phyloP scores from a whole-genome alignment of 2,113 vertebrate species.

The Percopsis transmontana region DNA sequence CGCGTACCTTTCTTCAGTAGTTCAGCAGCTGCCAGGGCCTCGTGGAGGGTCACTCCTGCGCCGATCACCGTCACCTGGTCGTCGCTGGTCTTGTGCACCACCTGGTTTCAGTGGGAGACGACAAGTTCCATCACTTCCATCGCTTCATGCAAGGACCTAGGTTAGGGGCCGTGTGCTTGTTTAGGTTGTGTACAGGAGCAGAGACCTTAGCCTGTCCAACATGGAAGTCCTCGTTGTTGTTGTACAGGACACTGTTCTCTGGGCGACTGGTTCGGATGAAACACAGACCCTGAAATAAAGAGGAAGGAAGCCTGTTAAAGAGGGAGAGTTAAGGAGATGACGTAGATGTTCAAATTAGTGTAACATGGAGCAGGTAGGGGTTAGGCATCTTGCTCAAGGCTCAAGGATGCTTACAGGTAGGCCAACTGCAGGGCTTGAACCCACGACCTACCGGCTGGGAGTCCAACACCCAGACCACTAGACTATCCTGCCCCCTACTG shows the following conservation, averaged over 20 bases:
- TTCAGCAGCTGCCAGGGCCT: conserved; percentile 89
- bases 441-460: too few species aligned
- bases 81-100: conserved; percentile 88
- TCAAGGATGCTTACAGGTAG: too few species aligned
- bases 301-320: background rate
- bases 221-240: conserved; percentile 91
- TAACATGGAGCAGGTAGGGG: too few species aligned
- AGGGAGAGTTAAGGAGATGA: too few species aligned
- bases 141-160: background rate
- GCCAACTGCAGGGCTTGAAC: too few species aligned
- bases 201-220: conserved; percentile 92
- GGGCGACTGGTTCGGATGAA: conserved; percentile 95
- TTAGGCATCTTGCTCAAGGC: too few species aligned
- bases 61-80: conserved; percentile 92
- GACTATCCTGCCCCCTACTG: too few species aligned
- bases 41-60: conserved; percentile 91
- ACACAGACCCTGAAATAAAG: conserved; percentile 85
- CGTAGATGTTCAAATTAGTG: too few species aligned
- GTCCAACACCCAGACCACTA: too few species aligned
- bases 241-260: conserved; percentile 89
- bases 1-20: conserved; percentile 87
- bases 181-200: background rate
- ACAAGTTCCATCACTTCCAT: background rate
- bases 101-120: conserved; percentile 66
- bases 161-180: background rate